Evolutionary conservation across 2,888 invertebrate species (phyloP), one percentile per base, ranked within the genome.

Genomic region (Ceratothoa steindachneri): DNA sequence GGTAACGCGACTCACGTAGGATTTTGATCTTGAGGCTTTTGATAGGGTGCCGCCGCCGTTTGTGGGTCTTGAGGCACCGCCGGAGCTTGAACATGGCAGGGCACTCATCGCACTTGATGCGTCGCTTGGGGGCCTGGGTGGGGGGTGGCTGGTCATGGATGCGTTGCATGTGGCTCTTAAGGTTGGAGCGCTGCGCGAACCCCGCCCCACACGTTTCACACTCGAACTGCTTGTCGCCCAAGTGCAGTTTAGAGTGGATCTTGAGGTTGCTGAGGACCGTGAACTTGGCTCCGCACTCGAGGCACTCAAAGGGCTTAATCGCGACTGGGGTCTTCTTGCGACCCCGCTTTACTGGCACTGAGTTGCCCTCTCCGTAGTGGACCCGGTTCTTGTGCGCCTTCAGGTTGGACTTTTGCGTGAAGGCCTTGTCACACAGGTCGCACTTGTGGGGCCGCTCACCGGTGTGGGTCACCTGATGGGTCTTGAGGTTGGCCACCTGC

Each of bases 381-480:
- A 79, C 76, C 12, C 79, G 65, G 27, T 79, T 79, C 41, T 79
- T 79, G 67, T 79, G 79, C 28, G 79, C 79, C 51, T 79, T 79
- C 15, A 79, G 71, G 53, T 79, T 79, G 51, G 76, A 76, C 30
- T 79, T 79, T 30, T 79, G 79, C n/a, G 79, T 79, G 69, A 79
- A 79, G 15, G 79, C 79, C 67, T 79, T 79, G 41, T 79, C 79
- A 64, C 79, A 79, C 72, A 73, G 74, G 53, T 79, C 79, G 60
- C 79, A 79, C 30, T 79, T 72, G 30, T 79, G 79, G 28, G 79
- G 79, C 52, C 76, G 66, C 67, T 79, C 79, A 27, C 79, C 79
- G 30, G 79, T 79, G 72, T 79, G 79, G 15, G 79, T 79, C n/a
- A 79, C 79, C 53, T 77, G 76, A 65, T 79, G 79, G 22, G 79